A percentile compares a stretch with the other conserved stretches of the same genome.
Conservation (phyloP, 2,797 vertebrate genomes). For the Coregonus ussuriensis region DNA sequence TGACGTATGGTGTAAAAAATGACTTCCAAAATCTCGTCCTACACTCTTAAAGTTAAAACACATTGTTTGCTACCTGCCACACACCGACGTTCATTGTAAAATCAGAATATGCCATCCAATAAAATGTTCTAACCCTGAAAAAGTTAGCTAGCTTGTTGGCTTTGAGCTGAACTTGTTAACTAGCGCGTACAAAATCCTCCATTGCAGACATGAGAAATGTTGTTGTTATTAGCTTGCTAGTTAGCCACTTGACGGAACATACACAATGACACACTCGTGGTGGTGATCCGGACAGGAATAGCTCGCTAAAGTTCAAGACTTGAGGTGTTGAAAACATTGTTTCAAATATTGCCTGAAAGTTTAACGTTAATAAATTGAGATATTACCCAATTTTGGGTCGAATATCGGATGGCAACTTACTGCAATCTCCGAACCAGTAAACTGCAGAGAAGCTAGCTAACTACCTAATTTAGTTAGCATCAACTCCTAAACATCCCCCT, state of each 20-base stretch:
- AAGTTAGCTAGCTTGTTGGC: background rate
- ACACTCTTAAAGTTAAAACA: background rate
- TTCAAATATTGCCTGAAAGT: background rate
- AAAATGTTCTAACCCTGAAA: background rate
- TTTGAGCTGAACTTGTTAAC: background rate
- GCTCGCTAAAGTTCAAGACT: conserved; percentile 53
- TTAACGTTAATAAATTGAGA: background rate
- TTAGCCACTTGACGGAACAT: background rate
- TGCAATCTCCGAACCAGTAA: background rate
- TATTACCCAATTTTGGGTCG: background rate
- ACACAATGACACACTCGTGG: conserved; percentile 10
- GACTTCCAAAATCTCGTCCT: background rate
- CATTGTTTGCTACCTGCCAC: background rate
- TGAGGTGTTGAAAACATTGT: background rate
- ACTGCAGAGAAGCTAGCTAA: background rate
- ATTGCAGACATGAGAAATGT: conserved; percentile 37
- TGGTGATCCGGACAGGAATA: conserved; percentile 58
- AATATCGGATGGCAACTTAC: conserved; percentile 2
- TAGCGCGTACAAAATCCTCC: background rate
- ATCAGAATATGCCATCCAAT: background rate
- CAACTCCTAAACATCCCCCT: background rate
- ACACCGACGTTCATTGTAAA: background rate
- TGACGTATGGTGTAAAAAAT: background rate
- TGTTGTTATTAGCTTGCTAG: conserved; percentile 54
- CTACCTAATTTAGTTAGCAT: background rate